phyloP scores from a whole-genome alignment of 2,797 vertebrate species.

The Aldrovandia affinis region DNA sequence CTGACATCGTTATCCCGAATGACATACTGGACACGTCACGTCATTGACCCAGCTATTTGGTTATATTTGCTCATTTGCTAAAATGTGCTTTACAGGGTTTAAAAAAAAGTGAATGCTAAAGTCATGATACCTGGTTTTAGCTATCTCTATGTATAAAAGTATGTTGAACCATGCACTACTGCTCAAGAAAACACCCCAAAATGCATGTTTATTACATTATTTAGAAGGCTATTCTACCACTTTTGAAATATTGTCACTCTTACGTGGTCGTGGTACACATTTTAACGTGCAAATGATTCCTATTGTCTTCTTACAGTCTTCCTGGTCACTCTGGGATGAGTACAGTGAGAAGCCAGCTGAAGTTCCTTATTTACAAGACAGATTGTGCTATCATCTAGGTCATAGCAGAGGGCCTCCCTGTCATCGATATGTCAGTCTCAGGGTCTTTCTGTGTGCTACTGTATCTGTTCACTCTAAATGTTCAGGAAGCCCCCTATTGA shows the following conservation, averaged over 20 bases:
- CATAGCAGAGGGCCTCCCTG: background rate
- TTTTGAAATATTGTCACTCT: too few species aligned
- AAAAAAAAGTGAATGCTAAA: background rate
- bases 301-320: background rate
- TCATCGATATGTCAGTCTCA: background rate
- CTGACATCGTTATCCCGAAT: too few species aligned
- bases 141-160: background rate
- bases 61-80: background rate
- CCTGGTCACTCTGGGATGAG: background rate
- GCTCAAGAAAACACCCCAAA: background rate
- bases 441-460: constrained; percentile 15
- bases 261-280: too few species aligned
- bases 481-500: constrained; percentile 19
- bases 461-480: constrained; percentile 27
- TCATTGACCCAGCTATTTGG: too few species aligned
- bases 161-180: background rate
- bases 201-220: too few species aligned
- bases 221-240: too few species aligned
- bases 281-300: background rate
- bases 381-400: background rate
- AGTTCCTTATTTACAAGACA: background rate
- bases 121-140: background rate
- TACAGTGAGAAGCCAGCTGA: background rate
- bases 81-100: background rate
- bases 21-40: too few species aligned